phyloP scores from a whole-genome alignment of 2,113 vertebrate species.

The Corvus hawaiiensis region DNA sequence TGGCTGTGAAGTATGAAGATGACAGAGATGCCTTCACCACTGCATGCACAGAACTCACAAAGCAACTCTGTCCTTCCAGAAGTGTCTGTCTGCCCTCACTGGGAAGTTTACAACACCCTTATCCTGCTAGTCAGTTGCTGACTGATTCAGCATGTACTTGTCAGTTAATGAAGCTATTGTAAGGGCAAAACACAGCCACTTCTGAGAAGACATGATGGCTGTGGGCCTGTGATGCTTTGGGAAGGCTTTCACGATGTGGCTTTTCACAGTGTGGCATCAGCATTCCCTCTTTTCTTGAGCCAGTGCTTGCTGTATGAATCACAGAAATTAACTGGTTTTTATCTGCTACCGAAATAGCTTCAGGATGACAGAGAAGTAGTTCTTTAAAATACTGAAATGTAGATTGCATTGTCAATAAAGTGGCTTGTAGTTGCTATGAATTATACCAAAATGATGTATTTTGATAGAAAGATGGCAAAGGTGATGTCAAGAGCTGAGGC shows the following conservation, averaged over 20 bases:
- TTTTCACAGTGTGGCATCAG: neutral
- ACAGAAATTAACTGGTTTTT: neutral
- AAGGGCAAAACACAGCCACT: neutral
- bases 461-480: neutral
- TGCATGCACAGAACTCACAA: neutral
- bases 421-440: neutral
- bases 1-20: neutral
- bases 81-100: neutral
- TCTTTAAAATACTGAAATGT: neutral
- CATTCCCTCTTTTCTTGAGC: neutral
- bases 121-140: neutral
- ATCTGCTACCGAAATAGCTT: neutral
- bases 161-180: neutral
- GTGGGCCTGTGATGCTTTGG: neutral
- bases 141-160: neutral
- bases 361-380: neutral
- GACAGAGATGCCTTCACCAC: neutral
- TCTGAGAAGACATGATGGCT: neutral
- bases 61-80: neutral
- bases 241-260: neutral
- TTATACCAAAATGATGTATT: neutral
- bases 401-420: neutral
- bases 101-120: neutral
- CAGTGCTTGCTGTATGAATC: neutral
- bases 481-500: neutral